phyloP scores from a whole-genome alignment of 2,113 vertebrate genomes.

The Nymphicus hollandicus region DNA sequence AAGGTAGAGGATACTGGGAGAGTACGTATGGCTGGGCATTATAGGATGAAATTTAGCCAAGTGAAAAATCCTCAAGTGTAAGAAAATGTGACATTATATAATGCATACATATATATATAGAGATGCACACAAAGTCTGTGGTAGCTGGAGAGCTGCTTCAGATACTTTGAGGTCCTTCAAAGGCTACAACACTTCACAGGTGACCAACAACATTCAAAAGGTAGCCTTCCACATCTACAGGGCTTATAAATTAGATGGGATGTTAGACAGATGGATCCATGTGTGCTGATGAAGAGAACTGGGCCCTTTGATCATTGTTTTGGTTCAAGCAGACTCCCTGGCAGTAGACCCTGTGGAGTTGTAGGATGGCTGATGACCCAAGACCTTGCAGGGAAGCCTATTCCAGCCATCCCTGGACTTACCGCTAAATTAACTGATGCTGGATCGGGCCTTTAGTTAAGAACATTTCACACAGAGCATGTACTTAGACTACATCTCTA shows the following conservation, averaged over 20 bases:
- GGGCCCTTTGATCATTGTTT: not conserved
- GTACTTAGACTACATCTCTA: not conserved
- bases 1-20: not conserved
- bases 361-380: not conserved
- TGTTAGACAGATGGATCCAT: not conserved
- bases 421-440: not conserved
- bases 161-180: not conserved
- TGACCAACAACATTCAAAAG: not conserved
- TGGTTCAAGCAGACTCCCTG: fast-evolving
- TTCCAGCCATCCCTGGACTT: not conserved
- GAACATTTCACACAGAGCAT: not conserved
- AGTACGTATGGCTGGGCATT: not conserved
- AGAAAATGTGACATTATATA: not conserved
- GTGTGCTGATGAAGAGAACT: not conserved
- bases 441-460: not conserved
- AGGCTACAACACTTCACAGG: not conserved
- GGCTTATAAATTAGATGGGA: not conserved
- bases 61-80: not conserved
- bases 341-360: not conserved
- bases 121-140: not conserved
- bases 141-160: not conserved
- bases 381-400: fast-evolving
- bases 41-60: not conserved
- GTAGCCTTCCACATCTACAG: not conserved
- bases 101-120: fast-evolving